These are phyloP conservation scores for Caenorhabditis sp. DNA, from an alignment of 2,888 invertebrate species.

Conservation along the genomic window DNA sequence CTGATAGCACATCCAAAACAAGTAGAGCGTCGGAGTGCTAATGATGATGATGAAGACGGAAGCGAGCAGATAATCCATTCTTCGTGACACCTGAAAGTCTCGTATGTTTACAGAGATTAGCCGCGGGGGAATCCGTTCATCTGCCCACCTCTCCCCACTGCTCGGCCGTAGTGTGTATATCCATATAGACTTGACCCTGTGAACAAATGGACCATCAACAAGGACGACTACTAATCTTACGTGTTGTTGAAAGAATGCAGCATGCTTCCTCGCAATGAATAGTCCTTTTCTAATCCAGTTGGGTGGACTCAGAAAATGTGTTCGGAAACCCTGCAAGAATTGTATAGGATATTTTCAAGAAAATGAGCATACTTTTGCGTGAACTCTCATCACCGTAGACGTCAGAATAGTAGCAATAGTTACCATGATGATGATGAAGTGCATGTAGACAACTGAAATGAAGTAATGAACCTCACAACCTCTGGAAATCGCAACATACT, in stretches of 20 bases:
- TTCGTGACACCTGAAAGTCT: conserved; percentile 64
- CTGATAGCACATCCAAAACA: conserved; percentile 69
- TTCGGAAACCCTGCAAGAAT: conserved; percentile 65
- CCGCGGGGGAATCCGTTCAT: neutral
- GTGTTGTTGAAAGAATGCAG: conserved; percentile 52
- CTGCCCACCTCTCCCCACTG: conserved; percentile 71
- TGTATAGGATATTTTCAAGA: no score
- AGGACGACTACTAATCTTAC: conserved; percentile 33
- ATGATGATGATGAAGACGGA: conserved; percentile 71
- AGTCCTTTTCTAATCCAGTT: conserved; percentile 65
- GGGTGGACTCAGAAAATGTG: conserved; percentile 66
- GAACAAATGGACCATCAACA: neutral
- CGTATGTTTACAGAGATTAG: neutral
- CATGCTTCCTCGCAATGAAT: conserved; percentile 53
- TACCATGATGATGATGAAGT: conserved; percentile 77
- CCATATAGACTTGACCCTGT: conserved; percentile 58
- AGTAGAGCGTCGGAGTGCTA: conserved; percentile 71
- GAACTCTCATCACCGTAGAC: conserved; percentile 76
- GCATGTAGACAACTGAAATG: conserved; percentile 78
- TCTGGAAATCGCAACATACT: neutral
- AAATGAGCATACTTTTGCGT: conserved; percentile 58
- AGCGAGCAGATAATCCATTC: conserved; percentile 74
- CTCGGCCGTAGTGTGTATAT: conserved; percentile 68
- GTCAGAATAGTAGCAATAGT: conserved; percentile 77
- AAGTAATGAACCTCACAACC: neutral